Conservation (phyloP, 2,888 invertebrate genomes). For the Erebia epiphron region DNA sequence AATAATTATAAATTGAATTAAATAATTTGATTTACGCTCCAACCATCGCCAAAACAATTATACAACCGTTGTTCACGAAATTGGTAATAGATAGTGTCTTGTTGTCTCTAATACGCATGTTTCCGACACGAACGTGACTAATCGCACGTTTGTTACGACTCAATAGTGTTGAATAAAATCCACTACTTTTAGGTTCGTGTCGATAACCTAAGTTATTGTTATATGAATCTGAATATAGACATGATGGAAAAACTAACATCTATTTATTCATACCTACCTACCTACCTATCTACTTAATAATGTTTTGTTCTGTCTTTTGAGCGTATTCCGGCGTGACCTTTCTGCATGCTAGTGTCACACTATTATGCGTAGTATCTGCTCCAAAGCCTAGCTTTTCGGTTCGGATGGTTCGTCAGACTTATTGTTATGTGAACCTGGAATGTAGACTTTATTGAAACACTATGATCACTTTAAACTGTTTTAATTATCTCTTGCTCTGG, state of each 20-base stretch:
- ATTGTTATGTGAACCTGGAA: background rate
- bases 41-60: constrained; percentile 10
- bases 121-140: constrained; percentile 38
- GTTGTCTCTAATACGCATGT: constrained; percentile 27
- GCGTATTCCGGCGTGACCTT: no score
- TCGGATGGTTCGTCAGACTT: constrained; percentile 24
- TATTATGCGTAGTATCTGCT: no score
- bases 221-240: background rate
- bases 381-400: constrained; percentile 13
- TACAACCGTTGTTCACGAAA: constrained; percentile 12
- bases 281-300: no score
- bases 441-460: background rate
- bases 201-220: constrained; percentile 20
- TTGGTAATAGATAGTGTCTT: constrained; percentile 28
- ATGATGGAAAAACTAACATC: background rate
- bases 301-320: no score
- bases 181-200: constrained; percentile 24
- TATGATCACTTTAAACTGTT: background rate
- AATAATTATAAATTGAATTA: constrained; percentile 18
- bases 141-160: constrained; percentile 34
- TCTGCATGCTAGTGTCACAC: no score
- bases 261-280: background rate
- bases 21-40: constrained; percentile 5
- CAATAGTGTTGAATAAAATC: background rate
- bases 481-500: no score